These are phyloP conservation scores for Sarcophaga subvicina DNA, from an alignment of 2,888 invertebrate species.

Conservation along the genomic window DNA sequence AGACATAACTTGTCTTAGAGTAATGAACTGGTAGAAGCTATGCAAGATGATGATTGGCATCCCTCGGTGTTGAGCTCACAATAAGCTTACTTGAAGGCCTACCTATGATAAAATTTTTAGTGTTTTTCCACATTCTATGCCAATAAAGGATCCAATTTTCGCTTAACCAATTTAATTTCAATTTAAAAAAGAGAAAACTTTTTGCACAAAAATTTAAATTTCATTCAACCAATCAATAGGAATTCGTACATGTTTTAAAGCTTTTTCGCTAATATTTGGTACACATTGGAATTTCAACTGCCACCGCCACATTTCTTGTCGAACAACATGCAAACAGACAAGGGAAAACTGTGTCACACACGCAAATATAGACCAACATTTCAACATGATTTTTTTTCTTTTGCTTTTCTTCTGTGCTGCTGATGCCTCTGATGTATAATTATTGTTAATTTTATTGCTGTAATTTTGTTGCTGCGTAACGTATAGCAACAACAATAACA, in stretches of 20 bases:
- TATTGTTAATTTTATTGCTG: constrained; percentile 66
- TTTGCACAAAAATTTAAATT: too few species aligned
- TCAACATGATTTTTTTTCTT: constrained; percentile 46
- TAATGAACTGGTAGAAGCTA: too few species aligned
- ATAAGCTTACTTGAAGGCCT: too few species aligned
- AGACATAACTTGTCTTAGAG: too few species aligned
- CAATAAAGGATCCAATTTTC: too few species aligned
- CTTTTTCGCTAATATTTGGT: neutral
- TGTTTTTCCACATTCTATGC: too few species aligned
- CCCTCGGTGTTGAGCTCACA: too few species aligned
- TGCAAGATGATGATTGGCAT: too few species aligned
- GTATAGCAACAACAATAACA: neutral
- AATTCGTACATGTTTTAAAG: neutral
- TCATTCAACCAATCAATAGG: too few species aligned
- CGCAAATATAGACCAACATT: constrained; percentile 2
- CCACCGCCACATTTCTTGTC: neutral
- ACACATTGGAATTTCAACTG: neutral
- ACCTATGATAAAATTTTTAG: too few species aligned
- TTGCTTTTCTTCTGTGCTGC: neutral
- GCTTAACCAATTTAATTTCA: too few species aligned
- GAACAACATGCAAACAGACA: neutral
- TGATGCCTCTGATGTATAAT: constrained; percentile 53
- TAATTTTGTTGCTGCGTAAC: constrained; percentile 50
- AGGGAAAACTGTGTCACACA: neutral
- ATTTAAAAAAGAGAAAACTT: too few species aligned